Percentiles rank a stretch among this genome's conserved stretches.
These are phyloP conservation scores for Puffinus mauretanicus DNA, from an alignment of 2,113 vertebrate species.

Conservation along the genomic window DNA sequence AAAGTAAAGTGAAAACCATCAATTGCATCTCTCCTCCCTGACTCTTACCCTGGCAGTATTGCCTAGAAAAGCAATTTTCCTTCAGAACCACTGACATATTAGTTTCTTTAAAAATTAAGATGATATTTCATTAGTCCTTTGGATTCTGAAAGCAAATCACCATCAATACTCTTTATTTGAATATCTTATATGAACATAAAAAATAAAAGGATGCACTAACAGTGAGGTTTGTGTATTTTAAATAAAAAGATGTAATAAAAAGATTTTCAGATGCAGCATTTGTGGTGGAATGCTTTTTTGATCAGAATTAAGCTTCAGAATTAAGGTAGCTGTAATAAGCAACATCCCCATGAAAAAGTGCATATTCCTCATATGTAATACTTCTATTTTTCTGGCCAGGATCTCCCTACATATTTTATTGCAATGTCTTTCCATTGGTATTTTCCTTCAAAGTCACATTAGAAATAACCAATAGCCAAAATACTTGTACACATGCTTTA, in stretches of 20 bases:
- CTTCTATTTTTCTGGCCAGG: background rate
- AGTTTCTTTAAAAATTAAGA: constrained; percentile 5
- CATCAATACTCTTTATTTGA: background rate
- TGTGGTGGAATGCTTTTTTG: constrained; percentile 50
- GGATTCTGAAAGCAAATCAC: background rate
- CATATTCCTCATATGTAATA: background rate
- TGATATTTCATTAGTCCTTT: background rate
- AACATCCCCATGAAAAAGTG: background rate
- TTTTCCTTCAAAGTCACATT: constrained; percentile 19
- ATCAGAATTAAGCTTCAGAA: background rate
- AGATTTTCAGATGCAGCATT: background rate
- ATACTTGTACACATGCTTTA: background rate
- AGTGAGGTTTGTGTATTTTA: background rate
- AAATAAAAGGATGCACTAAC: background rate
- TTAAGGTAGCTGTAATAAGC: background rate
- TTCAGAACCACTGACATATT: background rate
- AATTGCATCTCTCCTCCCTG: constrained; percentile 55
- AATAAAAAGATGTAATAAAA: background rate
- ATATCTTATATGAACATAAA: background rate
- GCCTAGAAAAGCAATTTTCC: constrained; percentile 21
- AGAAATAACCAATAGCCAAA: background rate
- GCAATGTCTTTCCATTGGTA: background rate
- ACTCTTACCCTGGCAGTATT: constrained; percentile 7
- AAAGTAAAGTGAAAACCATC: constrained; percentile 62
- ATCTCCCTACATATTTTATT: background rate